These are phyloP conservation scores for Helobdella robusta DNA, from an alignment of 2,888 invertebrate species.

Conservation along the genomic window DNA sequence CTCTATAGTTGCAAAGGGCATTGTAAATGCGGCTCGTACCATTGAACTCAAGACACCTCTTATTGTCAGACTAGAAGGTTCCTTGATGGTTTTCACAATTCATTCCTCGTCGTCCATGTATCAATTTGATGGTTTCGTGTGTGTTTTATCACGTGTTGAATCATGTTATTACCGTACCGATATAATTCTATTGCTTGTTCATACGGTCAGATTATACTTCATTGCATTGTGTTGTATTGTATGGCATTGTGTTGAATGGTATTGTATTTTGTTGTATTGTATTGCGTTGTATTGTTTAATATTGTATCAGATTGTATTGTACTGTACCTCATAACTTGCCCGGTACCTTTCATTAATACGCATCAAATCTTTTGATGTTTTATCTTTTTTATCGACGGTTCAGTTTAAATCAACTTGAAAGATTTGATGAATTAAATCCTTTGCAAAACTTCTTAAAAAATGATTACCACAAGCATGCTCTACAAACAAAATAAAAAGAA, in stretches of 20 bases:
- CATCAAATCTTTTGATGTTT: not conserved
- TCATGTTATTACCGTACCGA: too few species aligned
- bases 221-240: not conserved
- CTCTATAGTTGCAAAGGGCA: conserved; percentile 87
- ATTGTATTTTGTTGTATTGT: conserved; percentile 11
- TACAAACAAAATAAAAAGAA: too few species aligned
- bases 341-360: too few species aligned
- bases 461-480: too few species aligned
- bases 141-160: not conserved
- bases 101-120: not conserved
- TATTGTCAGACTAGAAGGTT: conserved; percentile 85
- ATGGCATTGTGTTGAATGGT: not conserved
- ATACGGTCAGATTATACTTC: not conserved
- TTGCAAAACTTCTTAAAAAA: too few species aligned
- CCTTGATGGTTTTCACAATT: not conserved
- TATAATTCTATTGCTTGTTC: too few species aligned
- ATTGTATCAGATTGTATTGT: too few species aligned
- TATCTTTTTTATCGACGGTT: not conserved
- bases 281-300: too few species aligned
- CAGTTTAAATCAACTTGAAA: too few species aligned
- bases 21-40: conserved; percentile 74
- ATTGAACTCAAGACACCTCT: conserved; percentile 74
- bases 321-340: too few species aligned
- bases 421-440: not conserved
- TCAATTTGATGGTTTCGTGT: not conserved